Evolutionary conservation across 2,888 invertebrate genomes (phyloP).

Genomic region (Sycophila texana): DNA sequence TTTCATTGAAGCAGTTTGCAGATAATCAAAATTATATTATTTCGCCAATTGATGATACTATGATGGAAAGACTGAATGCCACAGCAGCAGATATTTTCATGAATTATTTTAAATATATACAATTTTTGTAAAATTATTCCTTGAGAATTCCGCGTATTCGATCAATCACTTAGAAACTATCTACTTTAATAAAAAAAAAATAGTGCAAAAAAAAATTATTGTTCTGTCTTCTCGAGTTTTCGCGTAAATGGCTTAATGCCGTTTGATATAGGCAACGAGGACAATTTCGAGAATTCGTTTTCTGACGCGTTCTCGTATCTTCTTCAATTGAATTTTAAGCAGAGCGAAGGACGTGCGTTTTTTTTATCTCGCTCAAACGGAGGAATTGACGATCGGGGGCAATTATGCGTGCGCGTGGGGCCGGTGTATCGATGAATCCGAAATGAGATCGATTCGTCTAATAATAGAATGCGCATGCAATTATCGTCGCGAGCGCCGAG

Average conservation of each 20-base stretch:
- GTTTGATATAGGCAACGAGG: neutral
- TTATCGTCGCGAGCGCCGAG: neutral
- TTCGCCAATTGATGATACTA: too few species aligned
- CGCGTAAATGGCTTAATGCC: neutral
- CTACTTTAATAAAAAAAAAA: too few species aligned
- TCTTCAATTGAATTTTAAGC: conserved; percentile 38
- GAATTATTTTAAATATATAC: too few species aligned
- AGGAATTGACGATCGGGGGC: neutral
- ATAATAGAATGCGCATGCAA: conserved; percentile 36
- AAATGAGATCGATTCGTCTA: conserved; percentile 30
- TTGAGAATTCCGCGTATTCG: too few species aligned
- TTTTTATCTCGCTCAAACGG: neutral
- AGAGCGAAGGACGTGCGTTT: neutral
- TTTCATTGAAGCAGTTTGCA: too few species aligned
- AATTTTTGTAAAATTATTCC: too few species aligned
- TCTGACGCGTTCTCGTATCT: neutral
- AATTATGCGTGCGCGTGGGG: conserved; percentile 18
- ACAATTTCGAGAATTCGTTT: neutral
- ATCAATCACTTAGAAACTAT: too few species aligned
- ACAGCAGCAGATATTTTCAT: too few species aligned
- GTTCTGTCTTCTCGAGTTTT: too few species aligned
- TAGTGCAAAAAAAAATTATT: too few species aligned
- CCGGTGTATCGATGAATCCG: conserved; percentile 23
- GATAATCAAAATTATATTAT: too few species aligned
- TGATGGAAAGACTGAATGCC: too few species aligned